phyloP scores from a whole-genome alignment of 1,140 invertebrate species.

The Drosophila kohkoa region DNA sequence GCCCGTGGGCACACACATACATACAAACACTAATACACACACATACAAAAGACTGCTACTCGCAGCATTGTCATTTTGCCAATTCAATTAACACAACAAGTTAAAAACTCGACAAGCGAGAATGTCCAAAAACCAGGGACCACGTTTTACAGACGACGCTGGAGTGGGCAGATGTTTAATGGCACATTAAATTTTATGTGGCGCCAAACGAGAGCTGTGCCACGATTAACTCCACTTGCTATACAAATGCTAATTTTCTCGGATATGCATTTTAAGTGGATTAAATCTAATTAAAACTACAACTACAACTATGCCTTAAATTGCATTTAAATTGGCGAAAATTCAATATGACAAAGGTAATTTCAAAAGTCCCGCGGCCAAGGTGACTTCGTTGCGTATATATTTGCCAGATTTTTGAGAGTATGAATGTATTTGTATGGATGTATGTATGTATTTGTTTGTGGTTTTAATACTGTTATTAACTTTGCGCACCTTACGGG shows the following conservation, averaged over 20 bases:
- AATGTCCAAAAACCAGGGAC: slow-evolving; percentile 39
- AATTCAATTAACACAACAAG: slow-evolving; percentile 76
- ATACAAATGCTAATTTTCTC: slow-evolving; percentile 68
- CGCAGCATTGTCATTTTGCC: slow-evolving; percentile 55
- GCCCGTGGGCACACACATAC: slow-evolving; percentile 56
- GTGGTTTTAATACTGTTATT: slow-evolving; percentile 30
- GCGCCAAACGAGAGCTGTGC: slow-evolving; percentile 23
- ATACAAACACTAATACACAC: slow-evolving; percentile 48
- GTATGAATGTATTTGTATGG: background rate
- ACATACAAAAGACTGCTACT: slow-evolving; percentile 57
- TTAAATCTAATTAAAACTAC: slow-evolving; percentile 48
- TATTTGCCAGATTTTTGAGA: background rate
- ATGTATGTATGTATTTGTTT: background rate
- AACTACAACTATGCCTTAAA: slow-evolving; percentile 23
- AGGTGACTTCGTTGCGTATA: background rate
- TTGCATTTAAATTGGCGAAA: slow-evolving; percentile 21
- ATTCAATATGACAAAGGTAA: slow-evolving; percentile 6
- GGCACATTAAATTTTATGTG: slow-evolving; percentile 75
- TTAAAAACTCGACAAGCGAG: slow-evolving; percentile 51
- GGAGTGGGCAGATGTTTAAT: slow-evolving; percentile 42
- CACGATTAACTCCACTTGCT: slow-evolving; percentile 20
- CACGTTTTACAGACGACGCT: background rate
- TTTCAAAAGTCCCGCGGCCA: background rate
- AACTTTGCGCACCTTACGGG: slow-evolving; percentile 26
- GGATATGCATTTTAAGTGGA: slow-evolving; percentile 42